Evolutionary conservation across 2,888 invertebrate species (phyloP), one percentile per base, ranked within the genome.

Genomic region (Athetis lepigone): DNA sequence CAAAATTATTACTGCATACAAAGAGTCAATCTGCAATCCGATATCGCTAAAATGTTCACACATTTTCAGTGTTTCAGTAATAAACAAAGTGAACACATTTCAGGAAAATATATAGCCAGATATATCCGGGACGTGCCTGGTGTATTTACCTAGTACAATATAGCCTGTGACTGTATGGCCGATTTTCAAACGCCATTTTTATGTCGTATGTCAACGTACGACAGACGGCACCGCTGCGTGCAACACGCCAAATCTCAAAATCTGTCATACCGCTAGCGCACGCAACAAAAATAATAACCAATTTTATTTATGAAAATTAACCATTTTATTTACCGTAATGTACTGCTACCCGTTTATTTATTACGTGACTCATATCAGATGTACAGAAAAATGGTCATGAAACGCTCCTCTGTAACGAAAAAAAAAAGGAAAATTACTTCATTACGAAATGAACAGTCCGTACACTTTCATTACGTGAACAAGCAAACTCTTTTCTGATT

Each of bases 161-260:
- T 70, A 74, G 68, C 56, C 75, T 73, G 70, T 79, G 76, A 56
- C 69, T 80, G 74, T 58, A 69, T 59, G 62, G 65, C 58, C 75
- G 76, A 81, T 80, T 84, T 84, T 83, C 72, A 71, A 74, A 77
- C 67, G 66, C 59, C 69, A 79, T 77, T 79, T 74, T 70, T n/a
- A n/a, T n/a, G 72, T 75, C 78, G 79, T 79, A 79, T 75, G 81
- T 84, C 84, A 85, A 79, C 78, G 77, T 68, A 65, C 80, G 72
- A 77, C 79, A 77, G 75, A 46, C 69, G 76, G 73, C 80, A 82
- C 80, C 78, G 79, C 84, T 88, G 92, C 93, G 92, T 93, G 92
- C 80, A 46, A 75, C 93, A 93, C 93, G 93, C 90, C 86, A 86
- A 87, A 88, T 87, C 85, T 82, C 81, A 83, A 83, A 84, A 84